Percentiles rank a stretch among this genome's conserved stretches.
These are phyloP conservation scores for Heliconius aoede DNA, from an alignment of 2,888 invertebrate genomes.

Conservation along the genomic window DNA sequence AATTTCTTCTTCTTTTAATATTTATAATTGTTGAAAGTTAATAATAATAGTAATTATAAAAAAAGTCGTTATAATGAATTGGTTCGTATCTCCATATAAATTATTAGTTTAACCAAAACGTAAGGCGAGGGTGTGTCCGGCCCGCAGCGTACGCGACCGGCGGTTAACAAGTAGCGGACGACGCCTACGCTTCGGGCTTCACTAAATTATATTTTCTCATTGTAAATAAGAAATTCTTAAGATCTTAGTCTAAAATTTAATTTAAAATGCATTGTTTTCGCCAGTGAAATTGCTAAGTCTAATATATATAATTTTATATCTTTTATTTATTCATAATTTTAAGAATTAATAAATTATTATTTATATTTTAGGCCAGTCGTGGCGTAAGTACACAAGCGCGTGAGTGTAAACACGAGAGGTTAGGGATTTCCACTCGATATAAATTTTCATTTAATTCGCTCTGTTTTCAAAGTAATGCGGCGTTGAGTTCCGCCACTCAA, in stretches of 20 bases:
- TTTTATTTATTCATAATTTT: neutral
- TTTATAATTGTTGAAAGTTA: too few species aligned
- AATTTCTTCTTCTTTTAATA: too few species aligned
- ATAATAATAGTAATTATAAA: neutral
- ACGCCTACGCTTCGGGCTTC: constrained; percentile 49
- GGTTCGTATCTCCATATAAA: constrained; percentile 22
- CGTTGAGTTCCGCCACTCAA: too few species aligned
- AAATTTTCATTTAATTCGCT: too few species aligned
- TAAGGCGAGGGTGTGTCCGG: constrained; percentile 56
- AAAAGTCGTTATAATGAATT: constrained; percentile 3
- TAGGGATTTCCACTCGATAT: too few species aligned
- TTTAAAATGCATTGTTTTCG: neutral
- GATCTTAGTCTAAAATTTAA: neutral
- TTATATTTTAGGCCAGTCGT: too few species aligned
- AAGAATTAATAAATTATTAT: neutral
- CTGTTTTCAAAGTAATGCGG: too few species aligned
- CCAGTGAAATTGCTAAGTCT: neutral
- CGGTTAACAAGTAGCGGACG: constrained; percentile 58
- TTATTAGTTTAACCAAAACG: constrained; percentile 23
- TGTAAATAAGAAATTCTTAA: neutral
- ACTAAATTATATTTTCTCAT: constrained; percentile 34
- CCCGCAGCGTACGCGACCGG: constrained; percentile 55
- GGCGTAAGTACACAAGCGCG: too few species aligned
- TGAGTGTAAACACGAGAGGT: too few species aligned
- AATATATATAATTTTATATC: neutral